Conservation (phyloP, 2,797 vertebrate species). For the Arrhamphus sclerolepis region DNA sequence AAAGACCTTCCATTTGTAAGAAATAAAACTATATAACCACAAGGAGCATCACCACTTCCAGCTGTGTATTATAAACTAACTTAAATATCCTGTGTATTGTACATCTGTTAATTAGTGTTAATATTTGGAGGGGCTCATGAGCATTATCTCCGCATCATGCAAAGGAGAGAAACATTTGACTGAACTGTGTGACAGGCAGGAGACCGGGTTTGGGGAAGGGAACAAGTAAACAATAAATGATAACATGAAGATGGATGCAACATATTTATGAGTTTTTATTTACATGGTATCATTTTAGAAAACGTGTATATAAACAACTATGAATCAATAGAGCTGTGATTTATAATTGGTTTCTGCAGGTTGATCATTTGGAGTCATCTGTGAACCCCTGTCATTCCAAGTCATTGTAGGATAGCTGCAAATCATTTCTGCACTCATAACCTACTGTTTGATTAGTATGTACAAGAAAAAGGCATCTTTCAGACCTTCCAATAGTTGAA, state of each 20-base stretch:
- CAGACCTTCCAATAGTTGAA: slow-evolving; percentile 1
- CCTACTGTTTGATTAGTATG: not conserved
- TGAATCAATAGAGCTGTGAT: not conserved
- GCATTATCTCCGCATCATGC: slow-evolving; percentile 60
- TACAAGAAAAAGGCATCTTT: not conserved
- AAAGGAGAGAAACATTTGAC: slow-evolving; percentile 44
- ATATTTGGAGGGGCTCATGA: slow-evolving; percentile 49
- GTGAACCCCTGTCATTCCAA: no score
- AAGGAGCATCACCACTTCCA: slow-evolving; percentile 61
- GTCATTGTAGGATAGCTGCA: no score
- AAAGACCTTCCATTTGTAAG: slow-evolving; percentile 60
- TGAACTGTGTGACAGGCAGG: slow-evolving; percentile 48
- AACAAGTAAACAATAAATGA: slow-evolving; percentile 78
- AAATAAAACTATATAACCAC: slow-evolving; percentile 34
- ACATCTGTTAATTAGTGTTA: slow-evolving; percentile 75
- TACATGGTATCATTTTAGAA: slow-evolving; percentile 22
- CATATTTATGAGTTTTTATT: slow-evolving; percentile 57
- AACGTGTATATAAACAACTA: slow-evolving; percentile 11
- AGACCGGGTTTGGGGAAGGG: slow-evolving; percentile 35
- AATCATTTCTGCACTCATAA: not conserved
- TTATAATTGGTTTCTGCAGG: not conserved
- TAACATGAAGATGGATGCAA: slow-evolving; percentile 54
- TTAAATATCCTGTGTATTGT: slow-evolving; percentile 74
- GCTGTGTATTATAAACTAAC: slow-evolving; percentile 69
- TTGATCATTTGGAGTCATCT: slow-evolving; percentile 1